Evolutionary conservation across 2,113 vertebrate species (phyloP).

Genomic region (Ceyx margarethae): DNA sequence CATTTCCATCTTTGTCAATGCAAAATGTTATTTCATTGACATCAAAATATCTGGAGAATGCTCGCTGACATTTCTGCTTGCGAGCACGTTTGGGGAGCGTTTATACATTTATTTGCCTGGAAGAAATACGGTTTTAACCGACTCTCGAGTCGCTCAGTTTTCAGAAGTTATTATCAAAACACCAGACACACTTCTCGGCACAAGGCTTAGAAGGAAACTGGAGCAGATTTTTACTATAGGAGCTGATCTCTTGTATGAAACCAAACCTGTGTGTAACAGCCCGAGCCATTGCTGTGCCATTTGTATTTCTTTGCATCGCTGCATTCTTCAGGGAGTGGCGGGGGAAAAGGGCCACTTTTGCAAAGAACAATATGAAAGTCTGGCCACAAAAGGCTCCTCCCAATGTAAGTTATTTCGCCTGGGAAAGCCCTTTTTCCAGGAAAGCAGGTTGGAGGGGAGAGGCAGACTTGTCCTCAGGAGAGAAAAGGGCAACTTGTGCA

Average conservation of each 20-base stretch:
- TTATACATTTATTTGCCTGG: conserved; percentile 23
- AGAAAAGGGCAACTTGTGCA: neutral
- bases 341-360: neutral
- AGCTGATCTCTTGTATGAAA: neutral
- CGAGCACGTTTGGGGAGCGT: neutral
- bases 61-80: neutral
- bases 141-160: neutral
- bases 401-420: neutral
- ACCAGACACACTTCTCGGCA: neutral
- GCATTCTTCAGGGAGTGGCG: neutral
- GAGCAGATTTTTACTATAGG: neutral
- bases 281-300: neutral
- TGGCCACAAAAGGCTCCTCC: neutral
- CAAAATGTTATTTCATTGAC: neutral
- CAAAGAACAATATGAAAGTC: neutral
- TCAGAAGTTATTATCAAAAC: conserved; percentile 47
- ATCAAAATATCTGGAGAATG: conserved; percentile 2
- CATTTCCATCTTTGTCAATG: neutral
- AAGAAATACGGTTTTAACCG: conserved; percentile 46
- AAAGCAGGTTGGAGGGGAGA: neutral
- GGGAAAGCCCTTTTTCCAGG: neutral
- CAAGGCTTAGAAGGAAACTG: neutral
- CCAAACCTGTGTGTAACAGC: neutral
- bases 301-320: neutral
- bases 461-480: neutral